Evolutionary conservation across 2,888 invertebrate species (phyloP).

Genomic region (Calameuta filiformis): DNA sequence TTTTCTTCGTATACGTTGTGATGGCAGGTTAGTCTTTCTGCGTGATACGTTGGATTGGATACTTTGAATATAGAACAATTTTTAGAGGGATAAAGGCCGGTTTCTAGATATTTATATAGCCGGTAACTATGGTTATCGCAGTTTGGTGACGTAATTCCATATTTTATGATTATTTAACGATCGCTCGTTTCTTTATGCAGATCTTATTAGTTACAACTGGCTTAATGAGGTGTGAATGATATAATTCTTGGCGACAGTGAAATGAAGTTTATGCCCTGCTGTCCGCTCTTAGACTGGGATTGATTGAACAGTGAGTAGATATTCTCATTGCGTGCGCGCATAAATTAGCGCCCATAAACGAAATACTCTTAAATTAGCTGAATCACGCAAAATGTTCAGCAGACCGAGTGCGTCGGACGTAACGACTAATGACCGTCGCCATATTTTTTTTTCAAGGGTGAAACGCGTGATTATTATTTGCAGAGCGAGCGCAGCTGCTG

Average conservation of each 20-base stretch:
- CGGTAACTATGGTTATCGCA: background rate
- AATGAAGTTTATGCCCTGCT: background rate
- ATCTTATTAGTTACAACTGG: constrained; percentile 16
- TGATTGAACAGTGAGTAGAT: background rate
- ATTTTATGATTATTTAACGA: constrained; percentile 27
- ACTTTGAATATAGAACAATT: background rate
- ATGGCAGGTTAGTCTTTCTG: background rate
- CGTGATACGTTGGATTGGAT: background rate
- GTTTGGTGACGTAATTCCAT: background rate
- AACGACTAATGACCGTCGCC: background rate
- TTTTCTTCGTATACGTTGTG: background rate
- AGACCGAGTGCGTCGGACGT: background rate
- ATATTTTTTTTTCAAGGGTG: background rate
- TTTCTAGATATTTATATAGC: background rate
- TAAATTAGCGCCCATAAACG: constrained; percentile 9
- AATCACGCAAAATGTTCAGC: background rate
- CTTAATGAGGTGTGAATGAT: constrained; percentile 29
- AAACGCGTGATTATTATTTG: background rate
- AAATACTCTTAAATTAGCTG: constrained; percentile 1
- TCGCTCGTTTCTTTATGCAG: constrained; percentile 13
- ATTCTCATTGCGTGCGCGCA: background rate
- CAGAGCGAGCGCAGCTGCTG: background rate
- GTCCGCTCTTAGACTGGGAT: constrained; percentile 5
- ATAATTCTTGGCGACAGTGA: constrained; percentile 21
- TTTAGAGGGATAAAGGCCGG: background rate